Base-by-base conservation (phyloP, 2,113 vertebrate genomes). In the Balaenoptera acutorostrata region DNA sequence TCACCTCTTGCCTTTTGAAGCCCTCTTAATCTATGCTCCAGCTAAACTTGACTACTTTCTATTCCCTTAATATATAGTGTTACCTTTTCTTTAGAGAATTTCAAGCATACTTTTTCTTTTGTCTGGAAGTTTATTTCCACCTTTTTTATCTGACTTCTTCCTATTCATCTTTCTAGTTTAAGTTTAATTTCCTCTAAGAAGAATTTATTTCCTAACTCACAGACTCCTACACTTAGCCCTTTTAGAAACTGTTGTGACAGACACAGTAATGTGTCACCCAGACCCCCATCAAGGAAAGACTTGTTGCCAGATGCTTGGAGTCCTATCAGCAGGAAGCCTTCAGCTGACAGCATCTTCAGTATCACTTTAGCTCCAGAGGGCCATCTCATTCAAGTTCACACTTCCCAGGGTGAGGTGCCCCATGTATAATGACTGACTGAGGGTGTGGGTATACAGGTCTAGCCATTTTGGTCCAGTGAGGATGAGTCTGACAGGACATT, bases 171-270 rank as follows among this genome's bases (percentile, higher is more conserved):
- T 68, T 84, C 41, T 9, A 39, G 17, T 41, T 66, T 44, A 66
- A 83, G 17, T 41, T 66, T 44, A 66, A 83, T 74, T 55, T 69
- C 17, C 29, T 59, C 86, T 61, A 68, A 63, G 49, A 49, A 66
- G 8, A 8, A 0, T 36, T 39, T 57, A 36, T 85, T 36, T 15
- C 27, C 21, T 68, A 89, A 93, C 8, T 72, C 31, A 80, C 15
- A 57, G 36, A 9, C 15, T 81, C n/a, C 6, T n/a, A 6, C 4
- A 18, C 17, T 4, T 81, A 49, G 29, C 0, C 1, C 0, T 74
- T 20, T n/a, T 36, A 81, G 29, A 55, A 74, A 31, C 4, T 61
- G 17, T 1, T 27, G 1, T 36, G 27, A 61, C 12, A 8, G 14
- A 78, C 15, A 44, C 11, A 69, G 27, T 8, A 17, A 52, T 39